Percentiles rank a stretch among this genome's conserved stretches.
phyloP scores from a whole-genome alignment of 2,797 vertebrate species.

The Bovichtus variegatus region DNA sequence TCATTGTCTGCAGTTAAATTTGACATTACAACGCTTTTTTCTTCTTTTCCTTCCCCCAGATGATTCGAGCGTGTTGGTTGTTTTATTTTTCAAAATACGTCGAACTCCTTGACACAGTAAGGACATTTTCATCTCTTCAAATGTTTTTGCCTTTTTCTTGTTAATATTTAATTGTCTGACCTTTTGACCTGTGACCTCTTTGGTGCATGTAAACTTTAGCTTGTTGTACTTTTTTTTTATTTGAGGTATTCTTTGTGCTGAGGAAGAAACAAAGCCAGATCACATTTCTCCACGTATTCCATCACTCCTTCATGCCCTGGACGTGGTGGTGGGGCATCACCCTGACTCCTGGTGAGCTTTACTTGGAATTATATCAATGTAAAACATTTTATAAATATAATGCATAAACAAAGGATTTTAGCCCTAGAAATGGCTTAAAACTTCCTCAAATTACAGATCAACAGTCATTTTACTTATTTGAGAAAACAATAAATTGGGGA shows the following conservation, averaged over 20 bases:
- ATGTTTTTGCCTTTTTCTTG: not conserved
- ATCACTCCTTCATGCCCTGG: slow-evolving; percentile 97
- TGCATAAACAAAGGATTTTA: not conserved
- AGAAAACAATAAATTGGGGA: not conserved
- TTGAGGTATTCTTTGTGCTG: slow-evolving; percentile 95
- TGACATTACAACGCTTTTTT: slow-evolving; percentile 2
- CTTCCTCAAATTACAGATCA: not conserved
- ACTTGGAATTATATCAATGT: not conserved
- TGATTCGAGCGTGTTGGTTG: slow-evolving; percentile 92
- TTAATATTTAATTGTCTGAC: not conserved
- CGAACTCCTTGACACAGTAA: slow-evolving; percentile 96
- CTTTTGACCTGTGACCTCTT: no score
- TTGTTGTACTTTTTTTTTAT: not conserved
- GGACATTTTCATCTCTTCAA: slow-evolving; percentile 41
- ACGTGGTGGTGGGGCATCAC: slow-evolving; percentile 99
- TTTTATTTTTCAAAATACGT: slow-evolving; percentile 97
- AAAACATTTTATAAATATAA: not conserved
- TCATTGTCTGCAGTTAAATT: no score
- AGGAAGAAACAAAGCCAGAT: slow-evolving; percentile 97
- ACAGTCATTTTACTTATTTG: not conserved
- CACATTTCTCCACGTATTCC: slow-evolving; percentile 97
- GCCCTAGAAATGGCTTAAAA: not conserved
- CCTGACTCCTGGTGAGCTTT: slow-evolving; percentile 91
- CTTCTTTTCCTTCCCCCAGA: slow-evolving; percentile 81
- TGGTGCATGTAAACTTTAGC: not conserved